Conservation (phyloP, 2,888 invertebrate species). For the Notodonta dromedarius region DNA sequence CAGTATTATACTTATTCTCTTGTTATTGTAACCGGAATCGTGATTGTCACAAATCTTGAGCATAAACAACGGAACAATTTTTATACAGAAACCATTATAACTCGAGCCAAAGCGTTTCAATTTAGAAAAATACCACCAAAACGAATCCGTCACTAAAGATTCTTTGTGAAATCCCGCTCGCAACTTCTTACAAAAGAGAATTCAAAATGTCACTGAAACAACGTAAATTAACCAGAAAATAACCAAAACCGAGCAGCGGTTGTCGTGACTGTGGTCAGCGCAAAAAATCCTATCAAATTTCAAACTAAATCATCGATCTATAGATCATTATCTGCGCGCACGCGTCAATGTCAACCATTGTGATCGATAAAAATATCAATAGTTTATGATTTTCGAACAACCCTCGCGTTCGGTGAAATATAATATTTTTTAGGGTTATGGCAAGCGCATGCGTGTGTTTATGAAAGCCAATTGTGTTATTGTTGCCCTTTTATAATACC, state of each 20-base stretch:
- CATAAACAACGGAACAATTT: neutral
- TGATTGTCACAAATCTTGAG: neutral
- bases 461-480: constrained; percentile 55
- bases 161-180: constrained; percentile 2
- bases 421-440: constrained; percentile 73
- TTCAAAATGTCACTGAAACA: constrained; percentile 9
- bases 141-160: constrained; percentile 3
- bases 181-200: constrained; percentile 8
- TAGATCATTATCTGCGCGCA: constrained; percentile 64
- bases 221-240: constrained; percentile 29
- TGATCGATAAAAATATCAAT: constrained; percentile 63
- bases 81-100: neutral
- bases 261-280: constrained; percentile 51
- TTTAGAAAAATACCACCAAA: neutral
- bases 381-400: constrained; percentile 60
- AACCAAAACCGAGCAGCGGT: constrained; percentile 25
- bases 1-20: too few species aligned
- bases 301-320: constrained; percentile 59
- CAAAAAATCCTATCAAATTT: constrained; percentile 61
- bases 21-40: neutral
- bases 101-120: constrained; percentile 2
- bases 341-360: constrained; percentile 66
- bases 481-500: constrained; percentile 41
- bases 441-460: constrained; percentile 34
- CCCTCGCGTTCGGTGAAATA: constrained; percentile 60